Base-by-base conservation (phyloP, 92 coral and sea anemone genomes). In the Ricordea florida region DNA sequence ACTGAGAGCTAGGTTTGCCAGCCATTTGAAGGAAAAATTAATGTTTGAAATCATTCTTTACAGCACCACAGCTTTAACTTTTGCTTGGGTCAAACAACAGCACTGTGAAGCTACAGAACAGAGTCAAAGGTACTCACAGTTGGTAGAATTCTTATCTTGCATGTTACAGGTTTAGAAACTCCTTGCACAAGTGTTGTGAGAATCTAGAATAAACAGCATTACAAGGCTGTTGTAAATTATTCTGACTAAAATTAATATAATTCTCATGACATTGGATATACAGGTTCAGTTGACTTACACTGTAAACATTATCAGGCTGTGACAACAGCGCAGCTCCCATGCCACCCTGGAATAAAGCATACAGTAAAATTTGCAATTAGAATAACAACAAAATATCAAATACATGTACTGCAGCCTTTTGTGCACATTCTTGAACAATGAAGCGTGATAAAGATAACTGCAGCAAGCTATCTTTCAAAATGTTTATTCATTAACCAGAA, bases 241-340 rank as follows among this genome's bases (percentile, higher is more conserved):
- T 0, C 14, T 31, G 3, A 14, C 30, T n/a, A 15, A 57, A 7
- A n/a, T 7, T 11, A n/a, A 57, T 25, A 15, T n/a, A n/a, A n/a
- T n/a, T n/a, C n/a, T n/a, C n/a, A n/a, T n/a, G n/a, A n/a, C n/a
- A n/a, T n/a, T n/a, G n/a, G n/a, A n/a, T n/a, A n/a, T n/a, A n/a
- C n/a, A n/a, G n/a, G n/a, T n/a, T 15, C 6, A 44, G 13, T 16
- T 11, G 36, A 57, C 91, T 79, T 52, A 94, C 98, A 50, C 83
- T 86, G 50, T 92, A 46, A 16, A 86, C 92, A 29, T 92, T 94
- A 53, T 92, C 93, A 51, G 98, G 98, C 35, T 92, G 74, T 33
- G 89, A 88, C 34, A 94, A 65, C 7, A 94, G 69, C 16, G 98
- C 97, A 28, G 98, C 96, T 1, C 98, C 98, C 98, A 92, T 92